Percentiles rank a stretch among this genome's conserved stretches.
These are phyloP conservation scores for Lepilemur septentrionalis DNA, from an alignment of 2,797 vertebrate genomes.

Conservation along the genomic window DNA sequence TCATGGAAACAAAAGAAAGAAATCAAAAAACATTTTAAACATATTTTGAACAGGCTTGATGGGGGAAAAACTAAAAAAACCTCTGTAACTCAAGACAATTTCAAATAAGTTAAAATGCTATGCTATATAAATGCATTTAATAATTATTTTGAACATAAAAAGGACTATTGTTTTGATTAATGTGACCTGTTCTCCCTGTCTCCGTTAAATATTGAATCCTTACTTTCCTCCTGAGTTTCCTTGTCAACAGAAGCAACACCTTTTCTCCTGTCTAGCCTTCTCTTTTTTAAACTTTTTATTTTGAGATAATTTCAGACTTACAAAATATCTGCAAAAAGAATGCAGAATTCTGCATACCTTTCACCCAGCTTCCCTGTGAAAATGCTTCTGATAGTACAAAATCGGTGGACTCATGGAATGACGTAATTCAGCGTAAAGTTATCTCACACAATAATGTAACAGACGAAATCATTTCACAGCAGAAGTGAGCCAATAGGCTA, in stretches of 20 bases:
- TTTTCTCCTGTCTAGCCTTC: background rate
- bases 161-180: background rate
- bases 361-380: background rate
- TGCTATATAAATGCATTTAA: background rate
- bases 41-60: background rate
- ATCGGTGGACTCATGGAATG: background rate
- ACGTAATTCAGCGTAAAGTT: background rate
- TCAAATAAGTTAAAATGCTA: constrained; percentile 1
- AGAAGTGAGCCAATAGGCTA: background rate
- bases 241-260: background rate
- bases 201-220: background rate
- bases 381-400: background rate
- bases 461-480: background rate
- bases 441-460: background rate
- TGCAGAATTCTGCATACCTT: background rate
- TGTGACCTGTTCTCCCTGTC: background rate
- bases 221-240: background rate
- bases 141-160: background rate
- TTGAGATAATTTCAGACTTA: constrained; percentile 13
- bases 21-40: background rate
- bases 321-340: background rate
- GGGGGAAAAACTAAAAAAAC: background rate
- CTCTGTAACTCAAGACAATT: background rate
- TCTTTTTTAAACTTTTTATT: background rate
- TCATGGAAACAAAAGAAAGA: constrained; percentile 3